Evolutionary conservation across 2,888 invertebrate genomes (phyloP), one percentile per base, ranked within the genome.

Genomic region (Lasioglossum vierecki): DNA sequence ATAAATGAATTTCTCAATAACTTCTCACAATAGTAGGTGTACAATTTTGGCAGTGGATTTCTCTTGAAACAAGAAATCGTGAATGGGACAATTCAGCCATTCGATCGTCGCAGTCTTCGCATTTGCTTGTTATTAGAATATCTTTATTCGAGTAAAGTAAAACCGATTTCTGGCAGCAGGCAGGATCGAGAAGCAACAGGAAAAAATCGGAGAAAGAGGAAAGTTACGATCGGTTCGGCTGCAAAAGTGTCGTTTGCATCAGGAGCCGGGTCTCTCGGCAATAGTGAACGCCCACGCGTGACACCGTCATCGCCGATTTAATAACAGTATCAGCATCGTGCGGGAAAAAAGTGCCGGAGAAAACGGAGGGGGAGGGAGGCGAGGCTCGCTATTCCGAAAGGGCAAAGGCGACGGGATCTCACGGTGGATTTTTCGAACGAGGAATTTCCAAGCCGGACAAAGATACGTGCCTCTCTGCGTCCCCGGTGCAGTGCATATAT

Each of bases 391-490:
- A 57, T 79, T 68, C 68, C 44, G 76, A 86, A 85, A 86, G 83
- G 85, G 35, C 82, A 85, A 79, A 82, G 79, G 75, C 79, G 63
- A 76, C 53, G 63, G 81, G 70, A 68, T 78, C 77, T 53, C 68
- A 11, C n/a, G 30, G 44, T 30, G 44, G 44, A 30, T 82, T 66
- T 71, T 68, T 35, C 72, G 41, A 30, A 79, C 66, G 70, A 39
- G 74, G 72, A 79, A 53, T 86, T 60, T 77, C 49, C 79, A 49
- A 49, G 68, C 53, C 66, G 46, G 73, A 53, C 66, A 72, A 63
- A 81, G 85, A 79, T 80, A 80, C 82, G 82, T 80, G 82, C 72
- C 46, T 79, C 76, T 57, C 57, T 63, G 44, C 75, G 74, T 49
- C 71, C 46, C 46, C 60, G 66, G 57, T 4, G 22, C 49, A 8